phyloP scores from a whole-genome alignment of 1,140 invertebrate genomes.

The Diabrotica virgifera region DNA sequence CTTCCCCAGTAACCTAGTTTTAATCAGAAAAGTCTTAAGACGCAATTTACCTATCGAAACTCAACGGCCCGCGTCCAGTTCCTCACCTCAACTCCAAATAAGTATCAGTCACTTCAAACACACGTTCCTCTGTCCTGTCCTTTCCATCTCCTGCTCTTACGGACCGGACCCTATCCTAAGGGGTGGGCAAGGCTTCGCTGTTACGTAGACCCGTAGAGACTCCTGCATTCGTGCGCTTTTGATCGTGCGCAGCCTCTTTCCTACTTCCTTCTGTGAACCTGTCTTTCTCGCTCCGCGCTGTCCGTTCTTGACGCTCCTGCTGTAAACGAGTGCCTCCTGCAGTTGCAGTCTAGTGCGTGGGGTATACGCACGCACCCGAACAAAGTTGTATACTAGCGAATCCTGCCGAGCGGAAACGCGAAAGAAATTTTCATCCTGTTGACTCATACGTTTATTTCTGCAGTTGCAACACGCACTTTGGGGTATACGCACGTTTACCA shows the following conservation, averaged over 20 bases:
- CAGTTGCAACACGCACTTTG: slow-evolving; percentile 1
- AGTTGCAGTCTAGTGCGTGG: slow-evolving; percentile 42
- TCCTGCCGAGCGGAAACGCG: slow-evolving; percentile 10
- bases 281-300: slow-evolving; percentile 12
- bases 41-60: neutral
- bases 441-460: slow-evolving; percentile 4
- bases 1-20: neutral
- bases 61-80: neutral
- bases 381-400: neutral
- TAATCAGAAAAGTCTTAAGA: neutral
- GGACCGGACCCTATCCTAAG: slow-evolving; percentile 32
- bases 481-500: neutral
- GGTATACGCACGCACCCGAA: slow-evolving; percentile 33
- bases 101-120: slow-evolving; percentile 2
- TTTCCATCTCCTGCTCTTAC: slow-evolving; percentile 2
- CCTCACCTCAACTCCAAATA: neutral
- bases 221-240: slow-evolving; percentile 43
- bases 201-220: slow-evolving; percentile 25
- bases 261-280: slow-evolving; percentile 9
- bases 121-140: neutral
- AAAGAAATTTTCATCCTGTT: slow-evolving; percentile 9
- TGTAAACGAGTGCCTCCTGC: slow-evolving; percentile 29
- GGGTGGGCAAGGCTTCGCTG: slow-evolving; percentile 35
- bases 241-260: slow-evolving; percentile 33
- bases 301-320: slow-evolving; percentile 18